Base-by-base conservation (phyloP, 1,140 invertebrate species). In the Anoplolepis gracilipes region DNA sequence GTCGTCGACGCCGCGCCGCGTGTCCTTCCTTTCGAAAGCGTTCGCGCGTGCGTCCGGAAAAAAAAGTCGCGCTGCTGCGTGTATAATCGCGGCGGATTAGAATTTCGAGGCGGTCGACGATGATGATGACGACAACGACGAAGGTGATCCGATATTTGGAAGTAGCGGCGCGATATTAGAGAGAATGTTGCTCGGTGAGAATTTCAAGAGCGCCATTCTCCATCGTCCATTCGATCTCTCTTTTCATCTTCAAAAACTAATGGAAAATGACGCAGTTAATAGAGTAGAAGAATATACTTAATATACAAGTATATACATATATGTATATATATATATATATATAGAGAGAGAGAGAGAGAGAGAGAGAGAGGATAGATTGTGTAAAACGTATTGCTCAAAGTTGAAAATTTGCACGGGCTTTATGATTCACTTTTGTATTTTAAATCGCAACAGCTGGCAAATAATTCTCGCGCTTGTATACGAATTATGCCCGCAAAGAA, bases 1-100 rank as follows among this genome's bases (percentile, higher is more conserved):
- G 49, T 28, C 62, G 62, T 1, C 62, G 57, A 46, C 57, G 75
- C 57, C 16, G 10, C 55, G 42, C 28, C 28, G 42, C 42, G 77
- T 79, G 77, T 79, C 77, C 77, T 79, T 79, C 64, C 64, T 79
- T 79, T 79, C 77, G 46, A 79, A 79, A 69, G 77, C 30, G 75
- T 64, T 64, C 57, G 57, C 73, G 57, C 33, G 39, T 67, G 76
- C n/a, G 76, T 69, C 13, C n/a, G 62, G 22, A 55, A 79, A 79
- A 69, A n/a, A 67, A 65, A 69, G 8, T 69, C 46, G 77, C 77
- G 46, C 46, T 49, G 30, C 39, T n/a, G 59, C 39, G 75, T 13
- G 46, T 55, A 69, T 79, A 79, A 79, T 79, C 77, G 77, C 6
- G 42, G 6, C n/a, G n/a, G 46, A 79, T 79, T 79, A 79, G 77